Base-by-base conservation (phyloP, 2,888 invertebrate species). In the Gymnocheta viridis region DNA sequence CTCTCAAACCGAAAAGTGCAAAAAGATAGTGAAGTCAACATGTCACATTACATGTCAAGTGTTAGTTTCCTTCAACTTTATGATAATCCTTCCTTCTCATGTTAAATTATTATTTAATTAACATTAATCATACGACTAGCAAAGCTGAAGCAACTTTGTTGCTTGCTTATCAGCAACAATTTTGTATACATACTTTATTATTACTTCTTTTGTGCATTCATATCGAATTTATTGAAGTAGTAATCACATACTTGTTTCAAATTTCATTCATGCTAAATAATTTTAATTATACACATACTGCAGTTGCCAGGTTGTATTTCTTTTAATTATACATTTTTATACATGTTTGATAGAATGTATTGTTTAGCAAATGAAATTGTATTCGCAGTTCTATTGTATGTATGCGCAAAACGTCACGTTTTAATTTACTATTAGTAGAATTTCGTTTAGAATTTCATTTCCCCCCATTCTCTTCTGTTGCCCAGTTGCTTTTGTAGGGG, bases 371-470 rank as follows among this genome's bases (percentile, higher is more conserved):
- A 58, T 67, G 58, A 27, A 77, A 69, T 60, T 60, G 60, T 24
- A 58, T 14, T 44, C 24, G 27, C 17, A 27, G 14, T 22, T 1
- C 2, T 3, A 22, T 51, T 3, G 10, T 49, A 10, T 51, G 51
- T 67, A 73, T 81, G 80, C 56, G 73, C 73, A 19, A 80, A 81
- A 81, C 49, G 80, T 81, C 80, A 81, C 80, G 80, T 74, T 81
- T 81, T 81, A 60, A 81, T 81, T 67, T 81, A 74, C 67, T 73
- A 51, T 60, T 41, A 66, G 38, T 58, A 49, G 56, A 27, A 47
- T 41, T 22, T 29, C n/a, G 29, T 22, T 56, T n/a, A n/a, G n/a
- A n/a, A n/a, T n/a, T n/a, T n/a, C n/a, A n/a, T n/a, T 27, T 17
- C 24, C 54, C 49, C 29, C 4, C n/a, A 19, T 49, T 27, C 19